Base-by-base conservation (phyloP, 2,888 invertebrate genomes). In the Furcula furcula region DNA sequence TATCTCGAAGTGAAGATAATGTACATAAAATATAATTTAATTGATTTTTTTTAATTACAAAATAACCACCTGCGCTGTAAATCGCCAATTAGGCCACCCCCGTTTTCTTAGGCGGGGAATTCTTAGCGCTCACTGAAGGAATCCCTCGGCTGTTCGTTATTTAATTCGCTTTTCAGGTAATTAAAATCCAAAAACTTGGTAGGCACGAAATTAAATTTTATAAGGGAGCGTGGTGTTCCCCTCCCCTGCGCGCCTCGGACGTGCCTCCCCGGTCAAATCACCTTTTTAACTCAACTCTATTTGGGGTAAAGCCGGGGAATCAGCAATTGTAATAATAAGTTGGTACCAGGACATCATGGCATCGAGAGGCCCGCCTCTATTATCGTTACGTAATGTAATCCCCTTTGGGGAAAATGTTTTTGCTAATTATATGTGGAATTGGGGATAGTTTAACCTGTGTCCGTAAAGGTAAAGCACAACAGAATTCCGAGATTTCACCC, bases 251-350 rank as follows among this genome's bases (percentile, higher is more conserved):
- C 45, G 47, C 51, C 52, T 42, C 60, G 75, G 66, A 88, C 84
- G 90, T 89, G 89, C 83, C 71, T 64, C 59, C 64, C 61, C 60
- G 67, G 58, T 73, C 74, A 82, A 89, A 89, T 85, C 72, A 80
- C 83, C 87, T 83, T 76, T 85, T 89, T 89, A 89, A 89, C 86
- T 89, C 88, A n/a, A 85, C 85, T 85, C 85, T 84, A 85, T 88
- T 88, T 85, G 78, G 80, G 78, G 78, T 72, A 79, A 78, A 69
- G 73, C 76, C 68, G 71, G 72, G 68, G 62, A 70, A 80, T 79
- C 75, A 74, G 76, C 83, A 81, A 84, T 86, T 77, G 82, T 80
- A 82, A 86, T 83, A 84, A 86, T 85, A 69, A 69, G 50, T 55
- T 63, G 65, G 59, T 66, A 72, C 71, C 64, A 65, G 75, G 69